Percentiles rank a stretch among this genome's conserved stretches.
Conservation (phyloP, 2,888 invertebrate species). For the Ormyrus nitidulus region DNA sequence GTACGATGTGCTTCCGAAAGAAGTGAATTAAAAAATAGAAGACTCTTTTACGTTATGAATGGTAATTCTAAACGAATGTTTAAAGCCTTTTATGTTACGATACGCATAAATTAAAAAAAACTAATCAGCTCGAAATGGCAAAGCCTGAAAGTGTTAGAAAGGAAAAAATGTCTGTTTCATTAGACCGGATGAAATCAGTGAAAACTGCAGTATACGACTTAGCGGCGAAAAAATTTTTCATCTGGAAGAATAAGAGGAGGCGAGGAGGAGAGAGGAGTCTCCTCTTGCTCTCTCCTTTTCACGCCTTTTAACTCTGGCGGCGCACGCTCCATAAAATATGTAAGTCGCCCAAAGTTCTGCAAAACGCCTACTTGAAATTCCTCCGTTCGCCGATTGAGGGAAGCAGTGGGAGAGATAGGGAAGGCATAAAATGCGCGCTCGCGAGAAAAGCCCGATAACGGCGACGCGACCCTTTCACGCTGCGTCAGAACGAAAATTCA, state of each 20-base stretch:
- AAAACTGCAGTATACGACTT: slow-evolving; percentile 39
- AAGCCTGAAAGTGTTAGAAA: neutral
- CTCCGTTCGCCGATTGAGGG: slow-evolving; percentile 44
- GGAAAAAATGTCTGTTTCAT: slow-evolving; percentile 36
- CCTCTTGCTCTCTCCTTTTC: no score
- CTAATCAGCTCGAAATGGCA: no score
- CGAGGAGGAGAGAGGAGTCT: neutral
- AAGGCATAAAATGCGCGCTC: slow-evolving; percentile 27
- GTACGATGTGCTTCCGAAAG: neutral
- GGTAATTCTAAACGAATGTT: no score
- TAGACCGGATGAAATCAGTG: slow-evolving; percentile 15
- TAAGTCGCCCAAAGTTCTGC: slow-evolving; percentile 60
- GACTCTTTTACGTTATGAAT: no score
- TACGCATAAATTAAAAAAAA: no score
- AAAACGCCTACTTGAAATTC: slow-evolving; percentile 62
- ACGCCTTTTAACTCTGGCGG: neutral
- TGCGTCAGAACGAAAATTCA: slow-evolving; percentile 48
- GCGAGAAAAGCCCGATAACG: slow-evolving; percentile 41
- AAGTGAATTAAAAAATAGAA: neutral
- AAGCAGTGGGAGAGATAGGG: neutral
- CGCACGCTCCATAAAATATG: slow-evolving; percentile 60
- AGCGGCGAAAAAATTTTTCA: slow-evolving; percentile 28
- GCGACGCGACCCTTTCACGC: slow-evolving; percentile 37
- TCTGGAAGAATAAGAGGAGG: neutral
- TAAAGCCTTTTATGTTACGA: no score